Evolutionary conservation across 2,888 invertebrate species (phyloP), one percentile per base, ranked within the genome.

Genomic region (Capitulum mitella): DNA sequence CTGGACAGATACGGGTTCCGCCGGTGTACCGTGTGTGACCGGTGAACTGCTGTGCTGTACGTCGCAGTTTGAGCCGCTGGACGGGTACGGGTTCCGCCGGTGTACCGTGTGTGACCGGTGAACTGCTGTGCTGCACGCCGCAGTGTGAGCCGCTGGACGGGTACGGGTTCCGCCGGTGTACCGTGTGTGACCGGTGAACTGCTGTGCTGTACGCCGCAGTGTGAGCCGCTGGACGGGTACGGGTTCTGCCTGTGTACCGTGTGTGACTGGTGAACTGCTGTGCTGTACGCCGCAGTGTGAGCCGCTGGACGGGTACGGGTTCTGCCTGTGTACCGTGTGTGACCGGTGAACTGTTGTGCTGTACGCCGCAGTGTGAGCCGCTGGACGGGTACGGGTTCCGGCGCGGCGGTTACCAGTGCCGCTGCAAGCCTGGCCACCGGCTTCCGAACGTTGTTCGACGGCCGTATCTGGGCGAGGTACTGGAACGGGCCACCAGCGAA

Each of bases 381-480:
- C 86, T 98, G 78, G 92, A 96, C 85, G 98, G 98, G 6, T 98
- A 94, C 93, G 98, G 98, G 70, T 97, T 94, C 86, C 89, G 97
- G 78, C 90, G 98, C 84, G 98, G 98, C 78, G 97, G 96, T 14
- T 98, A 97, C 87, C 95, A 96, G 84, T 97, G 96, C 85, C 90
- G 95, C 82, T 98, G 98, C 86, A 90, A 90, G 83, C 97, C 98
- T 0, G 94, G 96, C 0, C 92, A 88, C 86, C 90, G 98, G 78
- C 88, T 96, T 83, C 98, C 98, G 0, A 90, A 91, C 83, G 90
- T 93, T 80, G 94, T 95, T 48, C 89, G 97, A 78, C 89, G 95
- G 78, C 97, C 98, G 0, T 98, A 92, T 87, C 89, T 96, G 43
- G 98, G 98, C 0, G 95, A 97, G 88, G 91, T 98, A 80, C 89